Evolutionary conservation across 2,888 invertebrate species (phyloP).

Genomic region (Leucophora obtusa): DNA sequence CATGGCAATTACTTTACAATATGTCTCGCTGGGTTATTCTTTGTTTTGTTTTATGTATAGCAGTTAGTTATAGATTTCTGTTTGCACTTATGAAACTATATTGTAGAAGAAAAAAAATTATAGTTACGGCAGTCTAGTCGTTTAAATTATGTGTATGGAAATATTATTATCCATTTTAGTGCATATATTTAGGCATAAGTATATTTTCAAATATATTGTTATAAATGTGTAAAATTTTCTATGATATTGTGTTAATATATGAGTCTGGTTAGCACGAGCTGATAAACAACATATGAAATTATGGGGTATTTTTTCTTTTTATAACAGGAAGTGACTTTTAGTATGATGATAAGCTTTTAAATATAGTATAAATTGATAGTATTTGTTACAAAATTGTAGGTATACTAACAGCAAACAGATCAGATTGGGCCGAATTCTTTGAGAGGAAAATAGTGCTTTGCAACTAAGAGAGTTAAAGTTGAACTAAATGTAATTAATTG

Average conservation of each 20-base stretch:
- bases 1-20: too few relatives aligned
- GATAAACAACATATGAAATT: background rate
- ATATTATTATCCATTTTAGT: slow-evolving; percentile 46
- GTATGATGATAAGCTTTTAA: slow-evolving; percentile 25
- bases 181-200: slow-evolving; percentile 45
- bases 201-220: slow-evolving; percentile 37
- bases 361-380: slow-evolving; percentile 25
- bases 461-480: too few relatives aligned
- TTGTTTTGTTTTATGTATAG: background rate
- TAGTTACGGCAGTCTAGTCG: slow-evolving; percentile 43
- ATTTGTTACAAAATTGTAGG: background rate
- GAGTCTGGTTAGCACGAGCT: slow-evolving; percentile 33
- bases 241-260: slow-evolving; percentile 43
- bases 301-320: background rate
- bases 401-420: too few relatives aligned
- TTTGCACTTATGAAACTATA: slow-evolving; percentile 7
- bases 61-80: slow-evolving; percentile 32
- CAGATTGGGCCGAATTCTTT: too few relatives aligned
- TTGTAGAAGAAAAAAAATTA: slow-evolving; percentile 2
- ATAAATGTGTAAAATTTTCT: slow-evolving; percentile 35
- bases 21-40: background rate
- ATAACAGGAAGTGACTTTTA: slow-evolving; percentile 43
- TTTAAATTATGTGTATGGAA: slow-evolving; percentile 51
- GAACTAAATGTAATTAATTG: too few relatives aligned
- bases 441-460: too few relatives aligned